Conservation (phyloP, 23 tunicate genomes). For the Botrylloides violaceus region DNA sequence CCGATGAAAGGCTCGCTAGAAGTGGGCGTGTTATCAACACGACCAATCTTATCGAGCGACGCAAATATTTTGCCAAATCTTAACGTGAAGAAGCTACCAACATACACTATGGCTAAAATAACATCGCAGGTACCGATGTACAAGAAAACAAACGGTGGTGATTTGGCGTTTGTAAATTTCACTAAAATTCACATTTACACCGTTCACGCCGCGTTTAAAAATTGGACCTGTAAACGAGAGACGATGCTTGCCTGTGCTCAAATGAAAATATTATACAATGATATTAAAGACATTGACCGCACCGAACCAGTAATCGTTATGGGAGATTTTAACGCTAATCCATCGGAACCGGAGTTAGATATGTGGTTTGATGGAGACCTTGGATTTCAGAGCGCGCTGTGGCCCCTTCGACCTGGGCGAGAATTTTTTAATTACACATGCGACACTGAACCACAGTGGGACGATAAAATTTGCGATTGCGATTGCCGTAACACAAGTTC, state of each 20-base stretch:
- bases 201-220: constrained; percentile 71
- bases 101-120: constrained; percentile 20
- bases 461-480: constrained; percentile 7
- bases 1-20: constrained; percentile 55
- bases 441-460: neutral
- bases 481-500: constrained; percentile 4
- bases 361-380: constrained; percentile 27
- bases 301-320: constrained; percentile 47
- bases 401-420: constrained; percentile 4
- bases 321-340: constrained; percentile 82
- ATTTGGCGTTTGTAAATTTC: neutral
- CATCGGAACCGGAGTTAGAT: constrained; percentile 58
- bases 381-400: constrained; percentile 47
- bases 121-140: neutral
- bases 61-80: constrained; percentile 23
- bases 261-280: constrained; percentile 30
- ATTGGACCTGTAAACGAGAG: constrained; percentile 44
- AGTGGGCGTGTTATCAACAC: constrained; percentile 49
- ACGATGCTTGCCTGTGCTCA: constrained; percentile 41
- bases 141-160: neutral
- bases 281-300: neutral
- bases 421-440: neutral
- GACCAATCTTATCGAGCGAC: constrained; percentile 25
- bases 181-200: constrained; percentile 30
- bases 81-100: constrained; percentile 8